Evolutionary conservation across 2,888 invertebrate species (phyloP).

Genomic region (Ctenicera cuprea): DNA sequence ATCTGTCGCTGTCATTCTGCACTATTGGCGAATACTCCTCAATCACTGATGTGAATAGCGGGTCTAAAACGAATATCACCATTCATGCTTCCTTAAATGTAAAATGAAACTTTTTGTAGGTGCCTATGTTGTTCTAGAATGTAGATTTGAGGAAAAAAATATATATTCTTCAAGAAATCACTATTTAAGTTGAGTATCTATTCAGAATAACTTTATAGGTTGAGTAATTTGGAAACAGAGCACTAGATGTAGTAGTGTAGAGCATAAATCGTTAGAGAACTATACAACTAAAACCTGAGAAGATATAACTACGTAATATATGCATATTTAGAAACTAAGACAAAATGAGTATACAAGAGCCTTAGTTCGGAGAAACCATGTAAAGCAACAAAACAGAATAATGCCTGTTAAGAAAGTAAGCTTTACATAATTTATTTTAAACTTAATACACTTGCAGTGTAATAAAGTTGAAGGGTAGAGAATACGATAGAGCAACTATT

Average conservation of each 20-base stretch:
- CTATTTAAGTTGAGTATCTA: no score
- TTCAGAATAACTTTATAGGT: no score
- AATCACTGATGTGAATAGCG: conserved; percentile 10
- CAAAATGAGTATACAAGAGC: conserved; percentile 4
- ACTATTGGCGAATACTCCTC: conserved; percentile 12
- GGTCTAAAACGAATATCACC: conserved; percentile 13
- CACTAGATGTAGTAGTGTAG: no score
- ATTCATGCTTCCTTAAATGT: neutral
- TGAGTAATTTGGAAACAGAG: neutral
- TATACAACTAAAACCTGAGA: neutral
- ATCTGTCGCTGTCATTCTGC: conserved; percentile 18
- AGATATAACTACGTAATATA: neutral
- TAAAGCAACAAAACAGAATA: neutral
- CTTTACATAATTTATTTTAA: no score
- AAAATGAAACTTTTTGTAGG: neutral
- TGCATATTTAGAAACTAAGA: neutral
- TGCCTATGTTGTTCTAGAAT: neutral
- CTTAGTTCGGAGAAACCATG: neutral
- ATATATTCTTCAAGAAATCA: neutral
- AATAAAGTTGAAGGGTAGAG: neutral
- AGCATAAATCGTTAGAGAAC: neutral
- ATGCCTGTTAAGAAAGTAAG: neutral
- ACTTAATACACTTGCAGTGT: neutral
- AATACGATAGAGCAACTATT: no score
- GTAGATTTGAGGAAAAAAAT: neutral